Evolutionary conservation across 2,797 vertebrate genomes (phyloP), one percentile per base, ranked within the genome.

Genomic region (Monodelphis domestica): DNA sequence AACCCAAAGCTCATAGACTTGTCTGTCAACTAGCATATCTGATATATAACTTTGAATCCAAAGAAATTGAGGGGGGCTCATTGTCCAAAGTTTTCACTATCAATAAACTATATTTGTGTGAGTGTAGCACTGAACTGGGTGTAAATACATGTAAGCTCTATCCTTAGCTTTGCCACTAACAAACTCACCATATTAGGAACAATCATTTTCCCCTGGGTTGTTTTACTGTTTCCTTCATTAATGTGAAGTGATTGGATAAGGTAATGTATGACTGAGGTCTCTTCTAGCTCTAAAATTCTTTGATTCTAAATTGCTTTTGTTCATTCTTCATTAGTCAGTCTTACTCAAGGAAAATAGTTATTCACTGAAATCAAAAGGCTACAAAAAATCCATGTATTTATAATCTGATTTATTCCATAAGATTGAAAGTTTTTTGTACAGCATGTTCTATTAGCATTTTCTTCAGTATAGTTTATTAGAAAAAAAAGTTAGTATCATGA

Each of bases 281-380:
- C 5, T 70, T 70, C n/a, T 70, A 21, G n/a, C 5, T 17, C n/a
- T 38, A 45, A 78, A 45, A 50, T 84, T 84, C 38, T 84, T 45
- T 84, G 70, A 84, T 94, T 84, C 50, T 45, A 26, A 88, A 54
- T 91, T 14, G 78, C 5, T 90, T 84, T 84, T 6, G 33, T 95
- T 92, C 30, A 90, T 78, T 56, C 14, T 57, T 45, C 50, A 24
- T 87, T 21, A 84, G 52, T 88, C 92, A 56, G 33, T 94, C 92
- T 93, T 90, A 92, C 89, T 93, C 54, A 95, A 95, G 91, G 30
- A 90, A 28, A 95, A 26, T 9, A 89, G 33, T 52, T 28, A 15
- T 94, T 96, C 95, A 89, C 45, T 45, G 93, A 96, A 94, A 93
- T 70, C 90, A 89, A 95, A 93, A 91, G 12, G 38, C 3, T 17